phyloP scores from a whole-genome alignment of 2,888 invertebrate genomes.

The Netelia inedita region DNA sequence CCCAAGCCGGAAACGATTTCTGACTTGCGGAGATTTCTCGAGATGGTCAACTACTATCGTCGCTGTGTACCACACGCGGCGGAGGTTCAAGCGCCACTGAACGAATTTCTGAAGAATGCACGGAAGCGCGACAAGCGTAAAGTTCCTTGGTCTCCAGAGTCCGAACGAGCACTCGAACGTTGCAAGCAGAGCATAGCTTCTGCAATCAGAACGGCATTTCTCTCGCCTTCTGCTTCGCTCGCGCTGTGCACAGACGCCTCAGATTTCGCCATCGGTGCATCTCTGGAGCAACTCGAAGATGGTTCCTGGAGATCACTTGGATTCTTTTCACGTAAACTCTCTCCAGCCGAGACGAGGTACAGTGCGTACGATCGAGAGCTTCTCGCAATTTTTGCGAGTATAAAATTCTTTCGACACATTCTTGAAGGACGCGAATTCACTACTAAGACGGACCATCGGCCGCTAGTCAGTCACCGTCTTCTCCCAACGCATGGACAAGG shows the following conservation, averaged over 20 bases:
- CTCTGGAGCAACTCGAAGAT: conserved; percentile 68
- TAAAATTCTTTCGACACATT: background rate
- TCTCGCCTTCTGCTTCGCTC: background rate
- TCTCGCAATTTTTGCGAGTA: too few relatives aligned
- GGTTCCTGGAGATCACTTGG: conserved; percentile 64
- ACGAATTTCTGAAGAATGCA: conserved; percentile 1
- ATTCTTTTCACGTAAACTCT: too few relatives aligned
- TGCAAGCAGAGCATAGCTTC: too few relatives aligned
- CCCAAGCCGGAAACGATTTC: conserved; percentile 8
- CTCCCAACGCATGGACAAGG: conserved; percentile 26
- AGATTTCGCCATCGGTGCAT: conserved; percentile 70
- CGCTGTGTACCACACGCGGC: background rate
- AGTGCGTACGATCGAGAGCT: too few relatives aligned
- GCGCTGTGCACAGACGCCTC: conserved; percentile 68
- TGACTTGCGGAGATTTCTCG: conserved; percentile 5
- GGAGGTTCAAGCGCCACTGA: background rate
- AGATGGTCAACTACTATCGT: conserved; percentile 2
- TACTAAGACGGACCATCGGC: conserved; percentile 12
- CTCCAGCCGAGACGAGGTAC: too few relatives aligned
- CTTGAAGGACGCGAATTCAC: background rate
- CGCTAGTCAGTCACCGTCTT: background rate
- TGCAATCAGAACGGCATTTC: background rate
- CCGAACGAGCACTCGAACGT: too few relatives aligned
- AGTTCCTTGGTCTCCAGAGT: background rate
- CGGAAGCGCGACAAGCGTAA: conserved; percentile 14